These are phyloP conservation scores for Carassius carassius DNA, from an alignment of 2,113 vertebrate genomes.

Conservation along the genomic window DNA sequence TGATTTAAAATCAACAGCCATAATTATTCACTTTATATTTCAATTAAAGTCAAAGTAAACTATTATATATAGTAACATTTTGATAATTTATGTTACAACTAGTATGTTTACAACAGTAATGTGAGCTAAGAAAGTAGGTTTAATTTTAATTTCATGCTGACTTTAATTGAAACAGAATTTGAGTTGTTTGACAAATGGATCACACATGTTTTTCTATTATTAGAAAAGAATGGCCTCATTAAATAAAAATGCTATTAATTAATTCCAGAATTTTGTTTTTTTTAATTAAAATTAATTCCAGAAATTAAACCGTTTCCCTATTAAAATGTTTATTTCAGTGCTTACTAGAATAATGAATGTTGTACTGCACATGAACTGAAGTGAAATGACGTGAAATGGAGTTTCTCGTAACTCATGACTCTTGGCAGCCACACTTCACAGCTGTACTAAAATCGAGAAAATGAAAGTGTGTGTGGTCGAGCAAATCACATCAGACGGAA, in stretches of 20 bases:
- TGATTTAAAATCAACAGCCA: too few species aligned
- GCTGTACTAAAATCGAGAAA: not conserved
- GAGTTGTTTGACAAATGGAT: not conserved
- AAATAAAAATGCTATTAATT: not conserved
- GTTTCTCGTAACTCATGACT: conserved; percentile 1
- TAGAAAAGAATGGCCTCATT: too few species aligned
- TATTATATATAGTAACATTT: too few species aligned
- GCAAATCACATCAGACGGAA: not conserved
- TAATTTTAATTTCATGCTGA: not conserved
- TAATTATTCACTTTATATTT: too few species aligned
- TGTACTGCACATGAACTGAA: not conserved
- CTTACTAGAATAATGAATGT: not conserved
- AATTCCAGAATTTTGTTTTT: not conserved
- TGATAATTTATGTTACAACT: too few species aligned
- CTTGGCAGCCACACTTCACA: not conserved
- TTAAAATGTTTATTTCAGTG: not conserved
- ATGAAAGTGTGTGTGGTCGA: not conserved
- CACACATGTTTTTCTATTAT: not conserved
- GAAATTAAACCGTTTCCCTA: not conserved
- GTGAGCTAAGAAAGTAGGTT: not conserved
- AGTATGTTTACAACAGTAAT: not conserved
- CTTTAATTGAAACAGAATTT: not conserved
- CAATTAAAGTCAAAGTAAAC: not conserved
- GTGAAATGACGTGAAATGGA: not conserved
- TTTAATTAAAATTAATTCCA: not conserved